These are phyloP conservation scores for Blera fallax DNA, from an alignment of 2,888 invertebrate species.

Conservation along the genomic window DNA sequence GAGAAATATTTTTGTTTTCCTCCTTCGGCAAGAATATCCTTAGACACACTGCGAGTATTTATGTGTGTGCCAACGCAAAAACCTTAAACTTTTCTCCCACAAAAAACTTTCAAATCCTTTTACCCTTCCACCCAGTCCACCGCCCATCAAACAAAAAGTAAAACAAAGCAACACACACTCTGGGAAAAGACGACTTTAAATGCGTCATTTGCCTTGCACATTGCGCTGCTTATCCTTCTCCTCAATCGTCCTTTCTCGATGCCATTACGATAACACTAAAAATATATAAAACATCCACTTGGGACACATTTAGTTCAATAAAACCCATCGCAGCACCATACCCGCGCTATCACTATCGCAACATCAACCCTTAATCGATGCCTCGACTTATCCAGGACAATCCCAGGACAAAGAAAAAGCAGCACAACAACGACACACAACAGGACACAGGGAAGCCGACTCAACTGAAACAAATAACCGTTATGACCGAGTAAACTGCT, in stretches of 20 bases:
- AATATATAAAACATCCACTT: constrained; percentile 34
- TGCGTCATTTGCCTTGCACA: constrained; percentile 44
- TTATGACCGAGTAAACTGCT: constrained; percentile 18
- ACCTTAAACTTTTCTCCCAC: neutral
- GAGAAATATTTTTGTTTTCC: neutral
- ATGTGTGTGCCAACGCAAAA: neutral
- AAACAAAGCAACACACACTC: neutral
- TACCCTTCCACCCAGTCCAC: neutral
- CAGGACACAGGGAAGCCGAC: neutral
- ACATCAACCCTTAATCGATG: constrained; percentile 18
- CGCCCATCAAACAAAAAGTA: neutral
- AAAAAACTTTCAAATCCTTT: neutral
- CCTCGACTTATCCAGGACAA: neutral
- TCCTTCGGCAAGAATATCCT: neutral
- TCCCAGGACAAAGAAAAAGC: no score
- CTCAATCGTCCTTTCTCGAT: constrained; percentile 21
- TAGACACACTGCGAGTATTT: neutral
- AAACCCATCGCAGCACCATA: constrained; percentile 12
- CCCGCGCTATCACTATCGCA: constrained; percentile 4
- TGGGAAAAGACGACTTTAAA: constrained; percentile 7
- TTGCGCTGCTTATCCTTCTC: constrained; percentile 18
- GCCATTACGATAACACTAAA: constrained; percentile 41
- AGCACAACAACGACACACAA: neutral
- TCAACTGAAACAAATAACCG: constrained; percentile 22
- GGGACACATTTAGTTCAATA: constrained; percentile 52